Evolutionary conservation across 2,888 invertebrate species (phyloP), one percentile per base, ranked within the genome.

Genomic region (Orthosia incerta): DNA sequence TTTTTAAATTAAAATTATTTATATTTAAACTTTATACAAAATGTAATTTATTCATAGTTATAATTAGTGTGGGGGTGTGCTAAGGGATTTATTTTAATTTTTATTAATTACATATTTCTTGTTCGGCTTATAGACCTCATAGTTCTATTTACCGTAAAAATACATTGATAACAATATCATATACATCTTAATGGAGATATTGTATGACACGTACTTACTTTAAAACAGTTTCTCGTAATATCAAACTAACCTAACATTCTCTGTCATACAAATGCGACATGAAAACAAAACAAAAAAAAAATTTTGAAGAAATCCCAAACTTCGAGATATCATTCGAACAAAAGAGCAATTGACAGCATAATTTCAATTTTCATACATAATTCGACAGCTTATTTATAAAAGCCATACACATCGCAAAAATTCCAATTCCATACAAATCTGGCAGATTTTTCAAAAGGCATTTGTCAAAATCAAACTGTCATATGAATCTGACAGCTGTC

Each of bases 21-120:
- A 18, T 79, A 70, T 70, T 70, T 57, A 74, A 61, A 80, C 65
- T 80, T 80, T 76, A 65, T 76, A 79, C 80, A 79, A 66, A 74
- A 68, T 71, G 48, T 71, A 71, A 80, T 68, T 55, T 26, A 31
- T 76, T 70, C 50, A 69, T 68, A 60, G 59, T 66, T 69, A 74
- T 62, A 53, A 53, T 65, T 69, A 74, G 20, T 64, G 39, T 60
- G 12, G 45, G 51, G 67, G 45, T 51, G 67, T 60, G 60, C 48
- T 51, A 39, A 48, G 20, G 26, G 39, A 45, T 61, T 60, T 26
- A 26, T 60, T 73, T 61, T 60, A 23, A 26, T 60, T 73, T 64
- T 23, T 20, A 64, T 39, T 39, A 61, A 20, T 55, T 63, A 60
- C 39, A 59, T 13, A 3, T 48, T 61, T 51, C 26, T 51, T 53